Evolutionary conservation across 53 echinoderm and acorn worm species (phyloP), one percentile per base, ranked within the genome.

Genomic region (Glandiceps talaboti): DNA sequence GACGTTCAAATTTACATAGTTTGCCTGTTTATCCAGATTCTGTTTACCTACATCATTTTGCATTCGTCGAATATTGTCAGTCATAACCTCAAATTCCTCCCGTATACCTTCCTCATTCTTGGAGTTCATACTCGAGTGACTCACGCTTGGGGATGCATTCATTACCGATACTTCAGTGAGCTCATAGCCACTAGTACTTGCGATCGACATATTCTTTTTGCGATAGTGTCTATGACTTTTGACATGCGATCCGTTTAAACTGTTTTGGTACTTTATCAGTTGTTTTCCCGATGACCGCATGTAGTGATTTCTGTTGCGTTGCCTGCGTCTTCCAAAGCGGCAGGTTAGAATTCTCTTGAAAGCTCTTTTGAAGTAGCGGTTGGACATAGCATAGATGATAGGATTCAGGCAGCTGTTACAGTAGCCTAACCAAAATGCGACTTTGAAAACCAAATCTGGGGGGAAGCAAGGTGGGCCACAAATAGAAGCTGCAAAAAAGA

Each of bases 371-470:
- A 94, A 94, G 30, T 90, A 87, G 33, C 82, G 79, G 79, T 94
- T 94, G 30, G 94, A 90, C 77, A 90, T 85, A 1, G 90, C 92
- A 74, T 94, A 92, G 31, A 91, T 94, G 6, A 91, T 83, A 0
- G 91, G 94, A 32, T 94, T 94, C 32, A 94, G 83, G 77, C 86
- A 94, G 76, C 90, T 90, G 82, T 94, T 94, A 72, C 92, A 94
- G 79, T 94, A 94, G 27, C 94, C 92, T 0, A 94, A 86, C 94
- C 94, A 94, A 76, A 94, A 94, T 73, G 88, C 88, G 31, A 94
- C 82, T 14, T 88, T 82, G 45, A 94, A 91, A 73, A 89, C 84
- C 27, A 86, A 73, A 0, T 86, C 79, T 28, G 94, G 94, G 27
- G 91, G 81, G 74, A 84, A 86, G 85, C 89, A 88, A 25, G 80